Evolutionary conservation across 2,113 vertebrate species (phyloP).

Genomic region (Cavia porcellus): DNA sequence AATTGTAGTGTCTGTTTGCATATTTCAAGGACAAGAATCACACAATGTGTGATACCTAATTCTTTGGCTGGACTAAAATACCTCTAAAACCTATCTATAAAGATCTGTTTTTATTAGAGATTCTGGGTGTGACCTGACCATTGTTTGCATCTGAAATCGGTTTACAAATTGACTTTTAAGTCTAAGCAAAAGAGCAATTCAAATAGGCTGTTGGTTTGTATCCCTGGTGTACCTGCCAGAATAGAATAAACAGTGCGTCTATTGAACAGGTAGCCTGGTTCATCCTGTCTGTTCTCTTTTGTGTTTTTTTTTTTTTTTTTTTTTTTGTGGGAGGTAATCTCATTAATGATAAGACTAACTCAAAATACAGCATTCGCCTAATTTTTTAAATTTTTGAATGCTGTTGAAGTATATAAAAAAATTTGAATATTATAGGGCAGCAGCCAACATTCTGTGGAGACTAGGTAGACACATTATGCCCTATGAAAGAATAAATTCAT

Average conservation of each 20-base stretch:
- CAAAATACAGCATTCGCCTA: neutral
- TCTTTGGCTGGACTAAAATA: conserved; percentile 74
- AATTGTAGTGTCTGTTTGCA: conserved; percentile 57
- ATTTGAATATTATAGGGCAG: neutral
- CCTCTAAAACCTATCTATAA: neutral
- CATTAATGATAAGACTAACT: neutral
- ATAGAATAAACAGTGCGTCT: neutral
- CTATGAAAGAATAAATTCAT: neutral
- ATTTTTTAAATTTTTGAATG: neutral
- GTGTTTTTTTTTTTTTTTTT: no score
- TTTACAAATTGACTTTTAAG: conserved; percentile 82
- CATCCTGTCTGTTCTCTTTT: neutral
- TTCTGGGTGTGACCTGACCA: conserved; percentile 73
- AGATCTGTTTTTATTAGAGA: conserved; percentile 49
- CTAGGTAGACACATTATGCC: neutral
- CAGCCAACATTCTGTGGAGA: neutral
- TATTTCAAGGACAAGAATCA: conserved; percentile 2
- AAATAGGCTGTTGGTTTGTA: conserved; percentile 69
- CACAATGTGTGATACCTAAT: conserved; percentile 71
- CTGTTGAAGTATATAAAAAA: neutral
- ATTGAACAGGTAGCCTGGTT: neutral
- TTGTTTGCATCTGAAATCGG: conserved; percentile 82
- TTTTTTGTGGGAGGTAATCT: neutral
- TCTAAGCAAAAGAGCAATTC: conserved; percentile 78
- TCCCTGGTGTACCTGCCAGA: conserved; percentile 68